Conservation (phyloP, 2,113 vertebrate species). For the Corynorhinus townsendii region DNA sequence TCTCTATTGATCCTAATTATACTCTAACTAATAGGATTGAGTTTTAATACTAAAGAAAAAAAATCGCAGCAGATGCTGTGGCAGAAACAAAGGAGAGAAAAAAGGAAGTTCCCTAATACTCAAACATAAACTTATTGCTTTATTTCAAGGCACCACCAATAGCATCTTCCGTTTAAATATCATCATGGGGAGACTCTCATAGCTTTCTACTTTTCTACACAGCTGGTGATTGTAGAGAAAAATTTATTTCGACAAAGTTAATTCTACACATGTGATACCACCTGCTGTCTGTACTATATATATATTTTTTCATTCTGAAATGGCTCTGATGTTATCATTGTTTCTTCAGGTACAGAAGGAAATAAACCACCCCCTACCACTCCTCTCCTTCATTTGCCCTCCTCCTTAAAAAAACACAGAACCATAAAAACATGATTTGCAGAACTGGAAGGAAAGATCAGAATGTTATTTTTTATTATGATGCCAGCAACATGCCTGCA, state of each 20-base stretch:
- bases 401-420: background rate
- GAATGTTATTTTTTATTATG: background rate
- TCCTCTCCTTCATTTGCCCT: background rate
- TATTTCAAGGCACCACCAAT: constrained; percentile 26
- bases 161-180: constrained; percentile 53
- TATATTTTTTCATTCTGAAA: constrained; percentile 37
- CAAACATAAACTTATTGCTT: constrained; percentile 22
- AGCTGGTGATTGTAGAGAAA: constrained; percentile 55
- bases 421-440: constrained; percentile 20
- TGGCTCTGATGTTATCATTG: constrained; percentile 30
- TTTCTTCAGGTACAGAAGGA: constrained; percentile 12
- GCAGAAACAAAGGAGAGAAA: constrained; percentile 24
- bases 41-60: background rate
- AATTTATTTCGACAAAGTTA: constrained; percentile 69
- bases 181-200: constrained; percentile 31
- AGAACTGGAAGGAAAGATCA: constrained; percentile 17
- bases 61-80: background rate
- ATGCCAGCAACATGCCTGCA: background rate
- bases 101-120: background rate
- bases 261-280: constrained; percentile 50
- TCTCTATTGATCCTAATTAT: background rate
- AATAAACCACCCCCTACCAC: background rate
- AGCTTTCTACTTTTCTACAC: constrained; percentile 60
- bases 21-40: background rate
- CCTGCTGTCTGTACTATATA: constrained; percentile 34